Evolutionary conservation across 92 coral and sea anemone species (phyloP).

Genomic region (Chrysogorgia sp.): DNA sequence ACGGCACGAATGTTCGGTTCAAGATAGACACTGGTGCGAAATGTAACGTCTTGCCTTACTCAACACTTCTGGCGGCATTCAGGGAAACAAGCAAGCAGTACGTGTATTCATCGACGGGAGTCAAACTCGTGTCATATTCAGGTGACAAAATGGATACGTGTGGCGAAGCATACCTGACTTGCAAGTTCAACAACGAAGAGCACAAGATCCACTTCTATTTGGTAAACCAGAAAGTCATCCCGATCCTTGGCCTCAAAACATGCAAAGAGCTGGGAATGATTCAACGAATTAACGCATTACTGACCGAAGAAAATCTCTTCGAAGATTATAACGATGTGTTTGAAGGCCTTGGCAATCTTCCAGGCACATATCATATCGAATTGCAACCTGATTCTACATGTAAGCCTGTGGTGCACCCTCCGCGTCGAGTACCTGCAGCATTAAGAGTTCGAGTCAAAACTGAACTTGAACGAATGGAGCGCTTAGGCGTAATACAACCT

Average conservation of each 20-base stretch:
- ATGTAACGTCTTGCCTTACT: slow-evolving; percentile 23
- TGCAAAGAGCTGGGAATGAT: slow-evolving; percentile 8
- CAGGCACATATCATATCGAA: slow-evolving; percentile 34
- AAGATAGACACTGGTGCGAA: slow-evolving; percentile 51
- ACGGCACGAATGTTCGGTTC: slow-evolving; percentile 14
- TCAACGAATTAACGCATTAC: slow-evolving; percentile 31
- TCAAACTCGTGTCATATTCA: slow-evolving; percentile 28
- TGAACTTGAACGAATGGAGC: slow-evolving; percentile 29
- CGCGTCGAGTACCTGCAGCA: slow-evolving; percentile 8
- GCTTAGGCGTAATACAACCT: background rate
- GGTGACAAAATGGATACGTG: slow-evolving; percentile 49
- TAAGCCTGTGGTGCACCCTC: slow-evolving; percentile 6
- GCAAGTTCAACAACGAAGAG: slow-evolving; percentile 16
- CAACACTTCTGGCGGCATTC: too few species aligned
- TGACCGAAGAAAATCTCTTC: slow-evolving; percentile 1
- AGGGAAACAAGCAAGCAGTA: too few species aligned
- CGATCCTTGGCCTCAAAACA: slow-evolving; percentile 22
- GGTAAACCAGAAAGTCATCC: slow-evolving; percentile 13
- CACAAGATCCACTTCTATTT: slow-evolving; percentile 39
- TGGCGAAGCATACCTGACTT: slow-evolving; percentile 32
- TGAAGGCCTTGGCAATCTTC: slow-evolving; percentile 20
- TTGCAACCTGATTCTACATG: background rate
- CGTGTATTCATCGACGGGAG: background rate
- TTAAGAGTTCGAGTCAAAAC: slow-evolving; percentile 11
- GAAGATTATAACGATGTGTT: slow-evolving; percentile 1